These are phyloP conservation scores for Lasioglossum zephyrum DNA, from an alignment of 2,888 invertebrate species.

Conservation along the genomic window DNA sequence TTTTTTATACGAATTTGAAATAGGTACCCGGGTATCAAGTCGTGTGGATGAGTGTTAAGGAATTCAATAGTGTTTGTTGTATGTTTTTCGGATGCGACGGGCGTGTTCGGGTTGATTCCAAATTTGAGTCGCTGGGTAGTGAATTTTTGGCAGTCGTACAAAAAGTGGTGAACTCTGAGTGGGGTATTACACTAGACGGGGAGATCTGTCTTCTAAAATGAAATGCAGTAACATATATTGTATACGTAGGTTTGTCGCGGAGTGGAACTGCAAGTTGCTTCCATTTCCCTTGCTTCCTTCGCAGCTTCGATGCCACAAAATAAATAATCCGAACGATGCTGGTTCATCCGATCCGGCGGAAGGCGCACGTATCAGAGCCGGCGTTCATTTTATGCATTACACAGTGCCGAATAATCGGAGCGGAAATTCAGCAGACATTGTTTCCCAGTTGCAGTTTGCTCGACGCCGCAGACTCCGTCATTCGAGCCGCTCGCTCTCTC, in stretches of 20 bases:
- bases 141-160: no score
- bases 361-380: slow-evolving; percentile 51
- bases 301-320: background rate
- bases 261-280: background rate
- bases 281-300: background rate
- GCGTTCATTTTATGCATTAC: slow-evolving; percentile 47
- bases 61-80: no score
- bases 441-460: slow-evolving; percentile 47
- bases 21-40: no score
- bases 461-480: slow-evolving; percentile 50
- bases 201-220: no score
- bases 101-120: no score
- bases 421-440: slow-evolving; percentile 66
- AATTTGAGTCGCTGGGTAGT: no score
- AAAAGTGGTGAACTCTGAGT: no score
- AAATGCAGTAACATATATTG: no score
- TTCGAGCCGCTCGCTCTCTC: slow-evolving; percentile 47
- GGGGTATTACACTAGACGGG: no score
- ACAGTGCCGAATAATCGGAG: slow-evolving; percentile 58
- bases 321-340: slow-evolving; percentile 20
- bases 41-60: no score
- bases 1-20: no score
- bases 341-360: slow-evolving; percentile 4
- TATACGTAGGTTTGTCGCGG: background rate
- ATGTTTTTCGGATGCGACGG: no score